phyloP scores from a whole-genome alignment of 1,140 invertebrate species.

The Drosophila neocordata region DNA sequence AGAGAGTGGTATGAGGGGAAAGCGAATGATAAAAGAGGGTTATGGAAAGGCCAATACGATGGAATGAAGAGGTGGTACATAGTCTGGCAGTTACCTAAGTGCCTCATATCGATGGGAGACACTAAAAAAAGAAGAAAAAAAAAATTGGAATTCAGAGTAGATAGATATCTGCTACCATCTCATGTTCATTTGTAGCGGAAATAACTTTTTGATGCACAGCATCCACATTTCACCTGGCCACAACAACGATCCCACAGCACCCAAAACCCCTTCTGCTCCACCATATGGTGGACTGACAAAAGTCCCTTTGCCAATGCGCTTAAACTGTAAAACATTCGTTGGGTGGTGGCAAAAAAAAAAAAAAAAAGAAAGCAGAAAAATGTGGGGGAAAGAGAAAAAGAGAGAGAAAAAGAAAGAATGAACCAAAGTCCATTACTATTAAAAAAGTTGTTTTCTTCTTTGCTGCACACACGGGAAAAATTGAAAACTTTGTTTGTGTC shows the following conservation, averaged over 20 bases:
- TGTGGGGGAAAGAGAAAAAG: conserved; percentile 7
- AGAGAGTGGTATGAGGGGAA: no score
- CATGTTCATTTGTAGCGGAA: conserved; percentile 73
- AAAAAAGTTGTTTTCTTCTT: conserved; percentile 74
- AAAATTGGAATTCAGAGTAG: not conserved
- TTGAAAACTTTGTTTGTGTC: conserved; percentile 58
- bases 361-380: conserved; percentile 12
- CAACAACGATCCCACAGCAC: conserved; percentile 38
- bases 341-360: conserved; percentile 16
- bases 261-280: not conserved
- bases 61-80: conserved; percentile 1
- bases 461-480: conserved; percentile 34
- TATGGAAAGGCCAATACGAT: no score
- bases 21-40: not conserved
- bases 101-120: conserved; percentile 59
- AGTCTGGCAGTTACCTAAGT: conserved; percentile 44
- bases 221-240: conserved; percentile 61
- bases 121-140: conserved; percentile 31
- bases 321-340: conserved; percentile 66
- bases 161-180: conserved; percentile 15
- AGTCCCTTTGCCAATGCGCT: conserved; percentile 47
- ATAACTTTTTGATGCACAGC: conserved; percentile 70
- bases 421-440: conserved; percentile 72
- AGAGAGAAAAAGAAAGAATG: no score
- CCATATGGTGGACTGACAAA: conserved; percentile 7